Percentiles rank a stretch among this genome's conserved stretches.
These are phyloP conservation scores for Parnassius smintheus DNA, from an alignment of 2,888 invertebrate species.

Conservation along the genomic window DNA sequence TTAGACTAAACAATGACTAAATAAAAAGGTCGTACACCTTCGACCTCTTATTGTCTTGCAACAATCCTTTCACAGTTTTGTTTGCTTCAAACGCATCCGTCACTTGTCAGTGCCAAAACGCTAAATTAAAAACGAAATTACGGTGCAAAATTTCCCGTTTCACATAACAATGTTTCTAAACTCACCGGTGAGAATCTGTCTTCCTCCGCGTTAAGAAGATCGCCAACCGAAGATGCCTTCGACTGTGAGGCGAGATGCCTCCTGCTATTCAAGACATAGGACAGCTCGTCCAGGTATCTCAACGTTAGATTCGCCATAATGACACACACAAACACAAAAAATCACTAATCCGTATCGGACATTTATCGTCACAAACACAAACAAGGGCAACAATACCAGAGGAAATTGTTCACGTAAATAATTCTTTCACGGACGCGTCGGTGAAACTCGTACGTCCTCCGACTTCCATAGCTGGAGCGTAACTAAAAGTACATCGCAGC, in stretches of 20 bases:
- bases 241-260: slow-evolving; percentile 64
- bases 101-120: neutral
- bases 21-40: slow-evolving; percentile 35
- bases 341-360: slow-evolving; percentile 38
- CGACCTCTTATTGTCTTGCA: slow-evolving; percentile 28
- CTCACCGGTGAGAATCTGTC: slow-evolving; percentile 68
- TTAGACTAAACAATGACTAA: slow-evolving; percentile 31
- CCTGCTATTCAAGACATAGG: slow-evolving; percentile 71
- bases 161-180: slow-evolving; percentile 5
- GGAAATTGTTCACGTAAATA: slow-evolving; percentile 55
- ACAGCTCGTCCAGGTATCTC: slow-evolving; percentile 77
- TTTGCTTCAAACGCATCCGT: neutral
- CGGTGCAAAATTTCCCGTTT: neutral
- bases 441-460: slow-evolving; percentile 33
- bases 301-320: slow-evolving; percentile 73
- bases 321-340: slow-evolving; percentile 34
- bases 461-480: slow-evolving; percentile 48
- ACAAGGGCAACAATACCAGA: slow-evolving; percentile 36
- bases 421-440: slow-evolving; percentile 32
- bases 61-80: slow-evolving; percentile 31
- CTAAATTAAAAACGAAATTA: neutral
- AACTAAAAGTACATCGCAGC: slow-evolving; percentile 41
- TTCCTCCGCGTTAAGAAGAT: slow-evolving; percentile 71
- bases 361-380: slow-evolving; percentile 29
- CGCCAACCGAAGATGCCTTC: slow-evolving; percentile 76